Conservation (phyloP, 1,140 invertebrate genomes). For the Zaprionus lachaisei region DNA sequence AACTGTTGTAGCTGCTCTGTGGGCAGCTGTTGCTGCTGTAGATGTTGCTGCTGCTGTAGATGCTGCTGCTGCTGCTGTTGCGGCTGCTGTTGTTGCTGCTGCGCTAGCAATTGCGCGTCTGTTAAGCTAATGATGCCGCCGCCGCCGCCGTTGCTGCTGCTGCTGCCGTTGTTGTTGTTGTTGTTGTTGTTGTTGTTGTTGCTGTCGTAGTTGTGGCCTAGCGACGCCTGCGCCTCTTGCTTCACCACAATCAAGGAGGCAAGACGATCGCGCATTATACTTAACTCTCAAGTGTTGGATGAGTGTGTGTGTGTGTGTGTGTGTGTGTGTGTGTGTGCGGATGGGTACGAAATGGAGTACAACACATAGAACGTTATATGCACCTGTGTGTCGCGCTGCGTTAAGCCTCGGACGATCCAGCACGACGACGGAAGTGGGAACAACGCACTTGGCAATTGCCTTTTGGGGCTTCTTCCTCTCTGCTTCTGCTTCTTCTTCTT, state of each 20-base stretch:
- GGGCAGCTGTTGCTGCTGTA: constrained; percentile 34
- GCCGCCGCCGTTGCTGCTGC: constrained; percentile 23
- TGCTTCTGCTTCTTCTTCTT: neutral
- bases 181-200: constrained; percentile 32
- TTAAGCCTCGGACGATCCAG: constrained; percentile 59
- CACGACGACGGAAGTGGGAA: constrained; percentile 47
- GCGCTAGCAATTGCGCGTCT: constrained; percentile 29
- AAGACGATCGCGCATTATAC: constrained; percentile 84
- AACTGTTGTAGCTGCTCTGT: constrained; percentile 28
- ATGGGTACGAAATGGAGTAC: constrained; percentile 29
- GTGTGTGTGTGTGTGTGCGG: neutral
- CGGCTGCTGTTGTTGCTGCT: constrained; percentile 23
- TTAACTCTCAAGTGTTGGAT: constrained; percentile 18
- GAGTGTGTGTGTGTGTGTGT: constrained; percentile 20
- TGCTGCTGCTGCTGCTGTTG: neutral
- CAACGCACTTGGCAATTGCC: constrained; percentile 1
- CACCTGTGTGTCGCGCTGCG: constrained; percentile 71
- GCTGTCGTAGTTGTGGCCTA: constrained; percentile 28
- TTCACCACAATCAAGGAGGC: constrained; percentile 84
- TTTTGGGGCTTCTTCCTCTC: constrained; percentile 21
- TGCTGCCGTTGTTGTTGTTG: constrained; percentile 22
- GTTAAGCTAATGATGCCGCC: constrained; percentile 8
- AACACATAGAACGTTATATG: constrained; percentile 36
- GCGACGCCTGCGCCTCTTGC: constrained; percentile 66
- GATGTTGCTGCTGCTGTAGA: constrained; percentile 34